phyloP scores from a whole-genome alignment of 2,888 invertebrate species.

The Lutraria lutraria region DNA sequence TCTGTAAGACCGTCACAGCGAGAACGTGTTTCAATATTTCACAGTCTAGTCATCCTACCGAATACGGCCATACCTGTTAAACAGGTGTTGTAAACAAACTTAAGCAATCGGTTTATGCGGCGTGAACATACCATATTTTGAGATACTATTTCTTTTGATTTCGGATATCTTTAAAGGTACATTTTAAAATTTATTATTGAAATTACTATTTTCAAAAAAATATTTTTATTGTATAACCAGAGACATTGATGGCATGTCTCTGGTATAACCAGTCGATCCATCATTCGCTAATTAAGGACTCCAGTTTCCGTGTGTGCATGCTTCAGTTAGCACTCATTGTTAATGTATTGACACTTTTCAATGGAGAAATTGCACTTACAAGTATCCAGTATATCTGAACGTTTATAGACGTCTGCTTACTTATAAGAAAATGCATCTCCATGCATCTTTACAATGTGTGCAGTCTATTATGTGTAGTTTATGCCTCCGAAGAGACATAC shows the following conservation, averaged over 20 bases:
- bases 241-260: too few relatives aligned
- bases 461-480: not conserved
- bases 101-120: not conserved
- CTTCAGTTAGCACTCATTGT: not conserved
- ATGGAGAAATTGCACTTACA: too few relatives aligned
- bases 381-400: not conserved
- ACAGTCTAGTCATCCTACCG: not conserved
- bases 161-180: not conserved
- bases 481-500: not conserved
- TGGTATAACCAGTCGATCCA: not conserved
- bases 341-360: not conserved
- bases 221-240: not conserved
- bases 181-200: not conserved
- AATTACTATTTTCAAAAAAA: not conserved
- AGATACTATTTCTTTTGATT: not conserved
- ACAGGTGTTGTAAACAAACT: slow-evolving; percentile 18
- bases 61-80: not conserved
- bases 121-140: not conserved
- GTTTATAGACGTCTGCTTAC: not conserved
- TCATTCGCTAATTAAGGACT: not conserved
- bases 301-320: not conserved
- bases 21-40: not conserved
- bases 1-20: not conserved
- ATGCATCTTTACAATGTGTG: not conserved
- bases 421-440: not conserved